Conservation (phyloP, 2,888 invertebrate genomes). For the Drosophila meridiana region DNA sequence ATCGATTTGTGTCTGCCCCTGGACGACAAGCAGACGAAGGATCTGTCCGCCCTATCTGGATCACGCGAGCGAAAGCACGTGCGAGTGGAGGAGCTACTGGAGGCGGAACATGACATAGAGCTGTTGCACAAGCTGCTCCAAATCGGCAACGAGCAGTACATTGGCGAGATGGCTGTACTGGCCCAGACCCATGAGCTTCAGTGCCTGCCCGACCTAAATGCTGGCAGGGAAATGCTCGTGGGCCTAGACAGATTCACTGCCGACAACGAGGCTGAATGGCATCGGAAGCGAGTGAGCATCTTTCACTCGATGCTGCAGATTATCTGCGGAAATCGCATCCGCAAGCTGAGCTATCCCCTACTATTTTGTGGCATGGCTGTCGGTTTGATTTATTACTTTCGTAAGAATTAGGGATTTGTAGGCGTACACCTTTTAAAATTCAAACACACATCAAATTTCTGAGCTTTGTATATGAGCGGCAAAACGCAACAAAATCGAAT, state of each 20-base stretch:
- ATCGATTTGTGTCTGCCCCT: not conserved
- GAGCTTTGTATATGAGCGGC: slow-evolving; percentile 11
- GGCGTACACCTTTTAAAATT: slow-evolving; percentile 10
- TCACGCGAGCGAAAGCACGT: slow-evolving; percentile 41
- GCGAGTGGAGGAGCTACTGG: slow-evolving; percentile 55
- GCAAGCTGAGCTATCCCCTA: slow-evolving; percentile 50
- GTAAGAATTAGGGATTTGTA: slow-evolving; percentile 53
- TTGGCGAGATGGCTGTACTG: not conserved
- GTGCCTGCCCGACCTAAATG: slow-evolving; percentile 2
- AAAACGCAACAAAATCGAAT: slow-evolving; percentile 37
- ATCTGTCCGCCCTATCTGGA: not conserved
- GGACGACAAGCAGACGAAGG: not conserved
- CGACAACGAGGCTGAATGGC: not conserved
- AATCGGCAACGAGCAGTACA: slow-evolving; percentile 8
- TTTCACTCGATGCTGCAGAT: slow-evolving; percentile 33
- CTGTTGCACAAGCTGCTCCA: slow-evolving; percentile 49
- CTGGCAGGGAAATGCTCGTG: not conserved
- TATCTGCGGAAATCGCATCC: slow-evolving; percentile 35
- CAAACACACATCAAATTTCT: slow-evolving; percentile 21
- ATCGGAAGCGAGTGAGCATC: slow-evolving; percentile 13
- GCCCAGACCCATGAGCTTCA: not conserved
- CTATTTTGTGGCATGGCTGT: slow-evolving; percentile 62
- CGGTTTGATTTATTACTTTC: slow-evolving; percentile 62
- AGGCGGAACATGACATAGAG: slow-evolving; percentile 51
- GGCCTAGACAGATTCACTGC: not conserved